These are phyloP conservation scores for Oostethus manadensis DNA, from an alignment of 2,113 vertebrate species.

Conservation along the genomic window DNA sequence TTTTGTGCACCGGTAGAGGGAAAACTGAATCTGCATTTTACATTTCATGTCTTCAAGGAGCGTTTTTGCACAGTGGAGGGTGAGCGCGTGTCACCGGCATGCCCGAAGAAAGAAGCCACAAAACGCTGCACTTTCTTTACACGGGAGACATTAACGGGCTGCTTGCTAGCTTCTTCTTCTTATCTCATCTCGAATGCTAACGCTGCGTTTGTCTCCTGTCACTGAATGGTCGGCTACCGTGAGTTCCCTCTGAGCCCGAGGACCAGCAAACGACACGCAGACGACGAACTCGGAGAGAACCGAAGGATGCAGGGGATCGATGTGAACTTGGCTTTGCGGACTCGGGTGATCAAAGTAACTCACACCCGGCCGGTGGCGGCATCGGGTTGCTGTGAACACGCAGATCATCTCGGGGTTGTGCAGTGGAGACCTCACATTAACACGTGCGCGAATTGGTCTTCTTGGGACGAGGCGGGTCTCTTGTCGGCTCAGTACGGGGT, in stretches of 20 bases:
- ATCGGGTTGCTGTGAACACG: conserved; percentile 32
- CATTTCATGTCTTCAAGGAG: too few species aligned
- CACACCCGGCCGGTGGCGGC: conserved; percentile 37
- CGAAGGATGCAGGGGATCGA: conserved; percentile 17
- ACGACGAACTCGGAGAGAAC: conserved; percentile 11
- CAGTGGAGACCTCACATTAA: conserved; percentile 22
- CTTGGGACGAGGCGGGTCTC: too few species aligned
- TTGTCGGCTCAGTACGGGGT: too few species aligned
- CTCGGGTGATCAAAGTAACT: conserved; percentile 20
- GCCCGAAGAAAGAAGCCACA: too few species aligned
- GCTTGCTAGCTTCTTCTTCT: conserved; percentile 4
- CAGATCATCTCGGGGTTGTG: conserved; percentile 29
- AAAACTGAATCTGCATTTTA: too few species aligned
- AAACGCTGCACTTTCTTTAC: too few species aligned
- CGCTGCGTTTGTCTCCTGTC: conserved; percentile 27
- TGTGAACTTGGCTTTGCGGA: neutral
- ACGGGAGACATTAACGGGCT: neutral
- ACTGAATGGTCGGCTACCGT: conserved; percentile 24
- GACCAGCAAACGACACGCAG: neutral
- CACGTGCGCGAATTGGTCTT: too few species aligned
- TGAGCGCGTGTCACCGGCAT: too few species aligned
- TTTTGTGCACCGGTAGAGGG: too few species aligned
- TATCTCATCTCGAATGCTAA: conserved; percentile 38
- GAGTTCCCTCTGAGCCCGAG: too few species aligned
- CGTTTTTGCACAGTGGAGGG: too few species aligned